Conservation (phyloP, 2,113 vertebrate species). For the Lanius collurio region DNA sequence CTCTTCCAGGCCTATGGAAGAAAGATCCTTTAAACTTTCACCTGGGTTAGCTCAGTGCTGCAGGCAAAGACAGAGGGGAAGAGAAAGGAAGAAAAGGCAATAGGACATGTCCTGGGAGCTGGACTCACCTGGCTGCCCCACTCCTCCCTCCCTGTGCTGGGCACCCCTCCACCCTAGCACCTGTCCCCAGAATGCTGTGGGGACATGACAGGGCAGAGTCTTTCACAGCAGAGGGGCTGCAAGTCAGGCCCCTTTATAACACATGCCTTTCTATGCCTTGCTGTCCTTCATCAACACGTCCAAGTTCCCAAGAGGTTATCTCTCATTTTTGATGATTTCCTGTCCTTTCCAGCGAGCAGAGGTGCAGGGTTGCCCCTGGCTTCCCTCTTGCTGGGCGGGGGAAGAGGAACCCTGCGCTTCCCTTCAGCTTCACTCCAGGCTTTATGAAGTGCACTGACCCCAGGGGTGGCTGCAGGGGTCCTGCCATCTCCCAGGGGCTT, state of each 20-base stretch:
- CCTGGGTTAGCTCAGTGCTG: neutral
- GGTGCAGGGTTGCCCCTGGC: neutral
- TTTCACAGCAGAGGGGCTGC: neutral
- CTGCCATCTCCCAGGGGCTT: neutral
- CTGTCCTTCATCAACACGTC: neutral
- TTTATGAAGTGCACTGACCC: neutral
- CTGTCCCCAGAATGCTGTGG: neutral
- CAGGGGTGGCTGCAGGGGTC: neutral
- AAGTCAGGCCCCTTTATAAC: neutral
- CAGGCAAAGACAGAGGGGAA: neutral
- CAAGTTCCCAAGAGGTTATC: neutral
- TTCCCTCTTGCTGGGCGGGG: neutral
- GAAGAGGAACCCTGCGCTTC: neutral
- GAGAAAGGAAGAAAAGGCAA: neutral
- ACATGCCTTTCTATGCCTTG: neutral
- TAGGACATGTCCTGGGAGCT: neutral
- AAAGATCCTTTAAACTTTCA: neutral
- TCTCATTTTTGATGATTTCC: neutral
- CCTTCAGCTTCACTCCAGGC: neutral
- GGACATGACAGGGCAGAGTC: neutral
- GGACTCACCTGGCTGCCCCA: neutral
- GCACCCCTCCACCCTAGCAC: neutral
- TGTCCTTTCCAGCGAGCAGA: neutral
- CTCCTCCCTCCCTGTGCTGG: neutral
- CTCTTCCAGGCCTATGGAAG: neutral